Conservation (phyloP, 2,888 invertebrate species). For the Dinocampus coccinellae region DNA sequence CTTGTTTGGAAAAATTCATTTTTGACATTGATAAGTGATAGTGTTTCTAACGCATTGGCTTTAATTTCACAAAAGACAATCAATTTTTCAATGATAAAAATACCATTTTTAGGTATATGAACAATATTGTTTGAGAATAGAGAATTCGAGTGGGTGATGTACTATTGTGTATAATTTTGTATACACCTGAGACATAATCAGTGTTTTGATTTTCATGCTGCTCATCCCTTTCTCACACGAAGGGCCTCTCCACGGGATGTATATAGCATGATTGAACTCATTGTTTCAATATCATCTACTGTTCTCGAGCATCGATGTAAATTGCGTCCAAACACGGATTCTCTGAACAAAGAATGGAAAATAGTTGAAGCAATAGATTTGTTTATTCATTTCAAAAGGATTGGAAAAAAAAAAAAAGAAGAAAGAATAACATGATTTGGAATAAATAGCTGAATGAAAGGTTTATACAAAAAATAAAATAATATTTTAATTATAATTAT, state of each 20-base stretch:
- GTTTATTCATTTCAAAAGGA: neutral
- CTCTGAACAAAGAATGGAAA: neutral
- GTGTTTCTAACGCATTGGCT: neutral
- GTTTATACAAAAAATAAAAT: neutral
- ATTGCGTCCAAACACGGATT: slow-evolving; percentile 22
- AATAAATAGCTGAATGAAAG: neutral
- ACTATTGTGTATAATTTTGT: neutral
- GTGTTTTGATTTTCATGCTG: slow-evolving; percentile 29
- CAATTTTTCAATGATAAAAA: slow-evolving; percentile 3
- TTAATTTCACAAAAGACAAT: neutral
- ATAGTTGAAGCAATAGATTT: slow-evolving; percentile 5
- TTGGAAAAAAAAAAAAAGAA: neutral
- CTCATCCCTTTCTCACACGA: slow-evolving; percentile 32
- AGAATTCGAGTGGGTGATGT: neutral
- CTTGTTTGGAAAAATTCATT: neutral
- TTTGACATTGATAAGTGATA: neutral
- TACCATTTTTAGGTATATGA: neutral
- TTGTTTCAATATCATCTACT: slow-evolving; percentile 30
- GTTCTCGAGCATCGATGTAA: slow-evolving; percentile 25
- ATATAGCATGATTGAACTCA: slow-evolving; percentile 25
- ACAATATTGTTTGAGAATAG: neutral
- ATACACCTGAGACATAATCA: slow-evolving; percentile 22
- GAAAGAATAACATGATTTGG: neutral
- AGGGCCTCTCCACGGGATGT: slow-evolving; percentile 28
- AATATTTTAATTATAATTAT: too few species aligned